phyloP scores from a whole-genome alignment of 2,888 invertebrate genomes.

The Dolomedes plantarius region DNA sequence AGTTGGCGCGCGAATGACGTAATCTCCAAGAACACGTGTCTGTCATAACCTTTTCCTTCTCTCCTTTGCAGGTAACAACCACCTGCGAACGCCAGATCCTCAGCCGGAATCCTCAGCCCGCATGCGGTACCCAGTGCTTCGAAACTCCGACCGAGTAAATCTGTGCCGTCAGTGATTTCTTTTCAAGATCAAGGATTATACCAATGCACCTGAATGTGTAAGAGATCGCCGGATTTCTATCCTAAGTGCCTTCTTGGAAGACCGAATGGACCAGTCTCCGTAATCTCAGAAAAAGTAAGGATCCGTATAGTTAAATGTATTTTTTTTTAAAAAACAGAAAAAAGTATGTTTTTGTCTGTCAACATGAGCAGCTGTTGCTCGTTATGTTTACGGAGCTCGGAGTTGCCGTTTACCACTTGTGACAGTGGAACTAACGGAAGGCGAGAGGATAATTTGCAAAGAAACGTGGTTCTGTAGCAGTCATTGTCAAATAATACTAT shows the following conservation, averaged over 20 bases:
- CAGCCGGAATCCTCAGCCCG: neutral
- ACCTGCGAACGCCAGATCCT: conserved; percentile 30
- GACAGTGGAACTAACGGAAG: too few species aligned
- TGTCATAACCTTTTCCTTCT: conserved; percentile 44
- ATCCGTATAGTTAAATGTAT: too few species aligned
- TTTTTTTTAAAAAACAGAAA: too few species aligned
- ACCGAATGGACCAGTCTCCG: neutral
- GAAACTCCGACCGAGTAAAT: neutral
- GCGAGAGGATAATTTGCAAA: too few species aligned
- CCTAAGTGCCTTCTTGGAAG: conserved; percentile 12
- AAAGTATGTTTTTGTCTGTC: too few species aligned
- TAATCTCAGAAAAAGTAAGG: neutral
- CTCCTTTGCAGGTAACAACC: conserved; percentile 54
- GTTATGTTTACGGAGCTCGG: too few species aligned
- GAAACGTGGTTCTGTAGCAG: too few species aligned
- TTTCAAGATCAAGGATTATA: neutral
- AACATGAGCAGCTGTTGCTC: too few species aligned
- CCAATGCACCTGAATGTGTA: neutral
- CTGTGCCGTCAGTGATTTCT: neutral
- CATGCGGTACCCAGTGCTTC: neutral
- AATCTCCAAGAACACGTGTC: conserved; percentile 43
- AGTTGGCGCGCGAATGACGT: neutral
- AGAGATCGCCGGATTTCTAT: neutral
- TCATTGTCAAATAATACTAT: too few species aligned
- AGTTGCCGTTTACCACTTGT: too few species aligned